Evolutionary conservation across 2,888 invertebrate genomes (phyloP).

Genomic region (Byasa hedistus): DNA sequence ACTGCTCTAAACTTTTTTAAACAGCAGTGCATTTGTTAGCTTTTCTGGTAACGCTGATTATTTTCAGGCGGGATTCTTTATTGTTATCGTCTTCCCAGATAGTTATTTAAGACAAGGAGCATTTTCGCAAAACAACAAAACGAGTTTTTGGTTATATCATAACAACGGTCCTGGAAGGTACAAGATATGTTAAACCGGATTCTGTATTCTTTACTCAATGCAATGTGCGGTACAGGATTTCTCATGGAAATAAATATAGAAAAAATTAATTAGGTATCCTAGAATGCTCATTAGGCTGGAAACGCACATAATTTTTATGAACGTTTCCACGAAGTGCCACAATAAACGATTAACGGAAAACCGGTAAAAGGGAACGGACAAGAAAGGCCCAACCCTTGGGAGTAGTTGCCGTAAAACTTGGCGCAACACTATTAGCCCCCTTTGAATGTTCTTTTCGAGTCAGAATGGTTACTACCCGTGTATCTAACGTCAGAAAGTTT

Average conservation of each 20-base stretch:
- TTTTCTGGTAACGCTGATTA: constrained; percentile 5
- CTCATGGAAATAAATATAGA: not conserved
- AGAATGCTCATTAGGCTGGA: not conserved
- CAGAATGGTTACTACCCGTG: constrained; percentile 29
- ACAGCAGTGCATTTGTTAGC: constrained; percentile 15
- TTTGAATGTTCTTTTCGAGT: constrained; percentile 36
- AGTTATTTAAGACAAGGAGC: not conserved
- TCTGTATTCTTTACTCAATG: not conserved
- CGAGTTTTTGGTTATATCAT: not conserved
- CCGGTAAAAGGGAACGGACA: constrained; percentile 43
- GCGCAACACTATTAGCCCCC: constrained; percentile 44
- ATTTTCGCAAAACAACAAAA: not conserved
- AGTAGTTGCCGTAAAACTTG: constrained; percentile 45
- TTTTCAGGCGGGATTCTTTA: constrained; percentile 8
- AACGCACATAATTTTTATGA: constrained; percentile 13
- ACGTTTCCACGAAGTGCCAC: constrained; percentile 26
- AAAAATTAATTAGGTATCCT: not conserved
- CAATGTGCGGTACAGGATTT: not conserved
- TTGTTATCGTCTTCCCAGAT: not conserved
- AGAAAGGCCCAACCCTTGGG: constrained; percentile 42
- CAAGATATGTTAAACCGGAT: not conserved
- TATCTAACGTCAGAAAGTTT: constrained; percentile 39
- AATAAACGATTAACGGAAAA: constrained; percentile 54
- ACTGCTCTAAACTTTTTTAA: constrained; percentile 19
- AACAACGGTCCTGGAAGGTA: too few relatives aligned